Base-by-base conservation (phyloP, 2,797 vertebrate species). In the Ceyx erithaca region DNA sequence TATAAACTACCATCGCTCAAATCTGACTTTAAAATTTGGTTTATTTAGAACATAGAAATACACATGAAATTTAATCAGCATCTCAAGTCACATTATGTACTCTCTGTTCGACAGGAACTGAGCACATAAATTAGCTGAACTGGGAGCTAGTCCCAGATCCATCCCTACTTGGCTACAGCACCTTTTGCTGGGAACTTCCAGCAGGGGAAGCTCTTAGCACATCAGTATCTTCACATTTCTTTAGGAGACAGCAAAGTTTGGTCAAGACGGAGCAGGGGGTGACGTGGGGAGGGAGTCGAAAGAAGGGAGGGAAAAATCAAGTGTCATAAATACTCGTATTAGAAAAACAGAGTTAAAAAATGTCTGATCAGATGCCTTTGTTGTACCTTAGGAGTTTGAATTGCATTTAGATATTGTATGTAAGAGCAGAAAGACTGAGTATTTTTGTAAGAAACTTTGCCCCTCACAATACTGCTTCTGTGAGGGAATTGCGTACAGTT, bases 141-240 rank as follows among this genome's bases (percentile, higher is more conserved):
- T 76, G 89, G 93, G 96, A 97, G 94, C 91, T 85, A 83, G 93
- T 94, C 93, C 94, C 95, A 92, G 90, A 93, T 95, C 83, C 77
- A 22, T 88, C 94, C 80, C 67, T 95, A 90, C 84, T 95, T 93
- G 92, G 93, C 83, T 95, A 62, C 63, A 86, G 33, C 80, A 95
- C 90, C 95, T 97, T 97, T 97, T 98, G 90, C 97, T 93, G 81
- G 73, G 85, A 97, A 94, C 93, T 96, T 97, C 98, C 98, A 98
- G 97, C 95, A 98, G 98, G 97, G 97, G 98, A 98, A 97, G 97
- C 97, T 98, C 96, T 97, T 97, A 97, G 94, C 97, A 96, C 97
- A 72, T 87, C 92, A 96, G 92, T 97, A 54, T 88, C 91, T 92
- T 78, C 20, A 31, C 66, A 58, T 37, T 91, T 88, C 45, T 90